phyloP scores from a whole-genome alignment of 2,113 vertebrate species.

The Triplophysa dalaica region DNA sequence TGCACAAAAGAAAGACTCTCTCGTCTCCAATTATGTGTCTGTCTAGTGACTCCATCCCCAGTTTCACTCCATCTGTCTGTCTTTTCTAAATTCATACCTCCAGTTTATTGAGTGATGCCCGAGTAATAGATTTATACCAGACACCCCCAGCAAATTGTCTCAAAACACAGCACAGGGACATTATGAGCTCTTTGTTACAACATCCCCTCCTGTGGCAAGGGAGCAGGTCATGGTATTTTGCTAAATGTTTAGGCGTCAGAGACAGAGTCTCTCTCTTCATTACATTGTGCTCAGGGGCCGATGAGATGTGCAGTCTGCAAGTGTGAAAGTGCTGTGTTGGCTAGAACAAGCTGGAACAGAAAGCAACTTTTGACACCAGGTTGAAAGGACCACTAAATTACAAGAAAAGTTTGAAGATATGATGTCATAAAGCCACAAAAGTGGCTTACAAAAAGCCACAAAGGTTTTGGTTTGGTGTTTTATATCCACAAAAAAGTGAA shows the following conservation, averaged over 20 bases:
- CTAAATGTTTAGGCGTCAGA: conserved; percentile 13
- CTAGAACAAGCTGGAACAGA: not conserved
- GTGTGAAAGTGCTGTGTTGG: conserved; percentile 5
- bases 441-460: no score
- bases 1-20: not conserved
- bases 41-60: not conserved
- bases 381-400: not conserved
- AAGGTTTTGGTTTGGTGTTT: no score
- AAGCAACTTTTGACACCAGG: not conserved
- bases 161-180: not conserved
- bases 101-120: not conserved
- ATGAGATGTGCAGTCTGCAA: not conserved
- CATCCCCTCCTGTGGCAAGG: not conserved
- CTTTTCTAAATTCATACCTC: conserved; percentile 16
- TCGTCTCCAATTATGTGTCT: not conserved
- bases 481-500: no score
- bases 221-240: not conserved
- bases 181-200: not conserved
- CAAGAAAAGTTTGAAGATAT: not conserved
- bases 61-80: not conserved
- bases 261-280: not conserved
- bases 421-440: no score
- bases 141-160: not conserved
- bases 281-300: conserved; percentile 17
- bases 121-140: not conserved